Conservation (phyloP, 2,113 vertebrate species). For the Rhineura floridana region DNA sequence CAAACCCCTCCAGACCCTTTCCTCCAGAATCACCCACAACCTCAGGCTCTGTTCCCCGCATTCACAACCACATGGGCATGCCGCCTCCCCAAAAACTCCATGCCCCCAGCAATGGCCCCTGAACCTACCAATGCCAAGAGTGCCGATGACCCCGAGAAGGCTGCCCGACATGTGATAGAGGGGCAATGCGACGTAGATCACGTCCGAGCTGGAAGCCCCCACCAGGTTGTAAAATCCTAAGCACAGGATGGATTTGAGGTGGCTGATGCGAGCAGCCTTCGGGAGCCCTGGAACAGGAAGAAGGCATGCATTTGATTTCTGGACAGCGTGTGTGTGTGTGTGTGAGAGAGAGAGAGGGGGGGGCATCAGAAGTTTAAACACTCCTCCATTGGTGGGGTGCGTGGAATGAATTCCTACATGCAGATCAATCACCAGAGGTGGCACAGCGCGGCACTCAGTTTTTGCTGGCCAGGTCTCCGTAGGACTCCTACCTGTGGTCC, state of each 20-base stretch:
- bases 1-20: too few relatives aligned
- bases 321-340: too few relatives aligned
- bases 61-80: background rate
- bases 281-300: constrained; percentile 79
- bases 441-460: too few relatives aligned
- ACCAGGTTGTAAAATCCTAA: constrained; percentile 85
- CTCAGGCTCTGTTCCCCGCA: too few relatives aligned
- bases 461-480: too few relatives aligned
- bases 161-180: constrained; percentile 91
- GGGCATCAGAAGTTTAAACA: too few relatives aligned
- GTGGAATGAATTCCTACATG: too few relatives aligned
- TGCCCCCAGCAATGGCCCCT: rapidly evolving
- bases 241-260: constrained; percentile 84
- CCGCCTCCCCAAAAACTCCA: background rate
- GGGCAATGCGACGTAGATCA: constrained; percentile 87
- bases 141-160: constrained; percentile 86
- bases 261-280: constrained; percentile 88
- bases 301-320: too few relatives aligned
- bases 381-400: too few relatives aligned
- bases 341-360: too few relatives aligned
- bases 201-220: constrained; percentile 76
- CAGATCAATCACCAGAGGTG: too few relatives aligned
- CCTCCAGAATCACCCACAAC: rapidly evolving
- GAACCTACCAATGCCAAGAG: constrained; percentile 85
- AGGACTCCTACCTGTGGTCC: constrained; percentile 71